Percentiles rank a stretch among this genome's conserved stretches.
These are phyloP conservation scores for Cherax quadricarinatus DNA, from an alignment of 1,140 invertebrate species.

Conservation along the genomic window DNA sequence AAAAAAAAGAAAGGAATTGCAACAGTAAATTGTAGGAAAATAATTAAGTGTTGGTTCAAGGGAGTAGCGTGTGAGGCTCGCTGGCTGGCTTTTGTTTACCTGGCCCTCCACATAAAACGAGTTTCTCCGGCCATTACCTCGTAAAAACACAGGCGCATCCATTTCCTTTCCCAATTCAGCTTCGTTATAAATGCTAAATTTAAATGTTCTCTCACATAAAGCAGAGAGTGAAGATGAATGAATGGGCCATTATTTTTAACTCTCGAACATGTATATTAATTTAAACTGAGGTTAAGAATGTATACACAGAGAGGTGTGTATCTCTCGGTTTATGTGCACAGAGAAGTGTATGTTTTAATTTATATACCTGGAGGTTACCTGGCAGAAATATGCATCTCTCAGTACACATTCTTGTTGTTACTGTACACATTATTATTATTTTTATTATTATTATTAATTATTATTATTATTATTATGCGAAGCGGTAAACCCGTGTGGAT, in stretches of 20 bases:
- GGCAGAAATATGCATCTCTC: too few relatives aligned
- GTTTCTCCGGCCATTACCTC: neutral
- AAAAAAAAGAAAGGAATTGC: neutral
- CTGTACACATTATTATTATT: too few relatives aligned
- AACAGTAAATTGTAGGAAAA: neutral
- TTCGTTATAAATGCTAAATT: neutral
- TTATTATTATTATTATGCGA: too few relatives aligned
- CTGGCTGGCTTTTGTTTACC: constrained; percentile 29
- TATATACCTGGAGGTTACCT: too few relatives aligned
- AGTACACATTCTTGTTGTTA: too few relatives aligned
- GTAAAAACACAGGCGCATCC: constrained; percentile 22
- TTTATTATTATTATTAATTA: too few relatives aligned
- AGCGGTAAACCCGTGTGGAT: too few relatives aligned
- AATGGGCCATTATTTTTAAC: too few relatives aligned
- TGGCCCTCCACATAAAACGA: constrained; percentile 9
- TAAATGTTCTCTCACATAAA: neutral
- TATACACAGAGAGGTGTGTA: too few relatives aligned
- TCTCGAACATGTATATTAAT: neutral
- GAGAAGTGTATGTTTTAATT: too few relatives aligned
- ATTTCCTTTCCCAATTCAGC: neutral
- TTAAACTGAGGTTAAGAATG: neutral
- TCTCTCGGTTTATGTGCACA: too few relatives aligned
- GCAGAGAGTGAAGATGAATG: too few relatives aligned
- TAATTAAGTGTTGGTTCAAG: neutral
- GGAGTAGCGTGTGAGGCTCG: neutral